phyloP scores from a whole-genome alignment of 1,140 invertebrate genomes.

The fruit fly (Drosophila melanogaster) region Release_6_plus_ISO1_MT NT_037436.4:3969501-3970000 shows the following conservation, averaged over 20 bases:
- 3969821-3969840: background rate
- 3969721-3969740: constrained; percentile 49
- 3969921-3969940: constrained; percentile 22
- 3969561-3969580: constrained; percentile 77
- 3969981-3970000: constrained; percentile 84
- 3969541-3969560: constrained; percentile 77
- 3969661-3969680: constrained; percentile 55
- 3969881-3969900: constrained; percentile 81
- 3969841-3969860: constrained; percentile 42
- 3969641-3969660: constrained; percentile 65
- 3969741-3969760: constrained; percentile 62
- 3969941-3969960: constrained; percentile 71
- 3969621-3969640: constrained; percentile 75
- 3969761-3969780: constrained; percentile 75
- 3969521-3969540: constrained; percentile 76
- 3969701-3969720: constrained; percentile 23
- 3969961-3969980: constrained; percentile 84
- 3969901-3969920: constrained; percentile 65
- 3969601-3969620: constrained; percentile 61
- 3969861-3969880: constrained; percentile 72
- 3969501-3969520: background rate
- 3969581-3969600: constrained; percentile 81
- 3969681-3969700: background rate
- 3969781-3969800: background rate
- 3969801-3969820: constrained; percentile 1